Conservation (phyloP, 2,797 vertebrate genomes). For the Bryconaethiops microstoma region DNA sequence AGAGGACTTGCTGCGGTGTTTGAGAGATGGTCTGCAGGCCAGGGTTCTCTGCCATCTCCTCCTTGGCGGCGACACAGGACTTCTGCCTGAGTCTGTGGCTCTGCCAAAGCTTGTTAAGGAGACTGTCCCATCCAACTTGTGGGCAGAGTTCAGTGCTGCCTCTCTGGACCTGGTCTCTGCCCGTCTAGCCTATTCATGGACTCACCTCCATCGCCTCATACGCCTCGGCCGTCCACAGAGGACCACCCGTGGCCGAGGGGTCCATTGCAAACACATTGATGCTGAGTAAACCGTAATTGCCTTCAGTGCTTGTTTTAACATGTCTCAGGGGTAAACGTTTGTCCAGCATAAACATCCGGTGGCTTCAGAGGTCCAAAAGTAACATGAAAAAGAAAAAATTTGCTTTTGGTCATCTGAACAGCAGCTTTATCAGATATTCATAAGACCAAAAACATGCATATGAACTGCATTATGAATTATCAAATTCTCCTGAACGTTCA, state of each 20-base stretch:
- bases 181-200: slow-evolving; percentile 80
- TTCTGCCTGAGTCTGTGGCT: slow-evolving; percentile 71
- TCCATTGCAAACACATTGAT: slow-evolving; percentile 64
- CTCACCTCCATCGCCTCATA: slow-evolving; percentile 80
- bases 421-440: neutral
- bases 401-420: neutral
- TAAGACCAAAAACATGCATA: neutral
- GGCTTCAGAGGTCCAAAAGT: neutral
- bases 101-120: slow-evolving; percentile 81
- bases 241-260: slow-evolving; percentile 58
- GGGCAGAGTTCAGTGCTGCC: slow-evolving; percentile 71
- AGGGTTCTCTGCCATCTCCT: slow-evolving; percentile 80
- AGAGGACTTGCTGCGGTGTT: slow-evolving; percentile 78
- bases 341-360: neutral
- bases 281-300: slow-evolving; percentile 42
- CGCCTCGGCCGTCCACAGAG: slow-evolving; percentile 73
- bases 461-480: neutral
- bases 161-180: slow-evolving; percentile 74
- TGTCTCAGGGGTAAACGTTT: neutral
- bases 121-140: slow-evolving; percentile 74
- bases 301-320: neutral
- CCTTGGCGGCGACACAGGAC: slow-evolving; percentile 68
- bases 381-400: neutral
- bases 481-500: neutral
- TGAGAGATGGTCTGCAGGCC: slow-evolving; percentile 75